Conservation (phyloP, 1,140 invertebrate species). For the Drosophila orosa region DNA sequence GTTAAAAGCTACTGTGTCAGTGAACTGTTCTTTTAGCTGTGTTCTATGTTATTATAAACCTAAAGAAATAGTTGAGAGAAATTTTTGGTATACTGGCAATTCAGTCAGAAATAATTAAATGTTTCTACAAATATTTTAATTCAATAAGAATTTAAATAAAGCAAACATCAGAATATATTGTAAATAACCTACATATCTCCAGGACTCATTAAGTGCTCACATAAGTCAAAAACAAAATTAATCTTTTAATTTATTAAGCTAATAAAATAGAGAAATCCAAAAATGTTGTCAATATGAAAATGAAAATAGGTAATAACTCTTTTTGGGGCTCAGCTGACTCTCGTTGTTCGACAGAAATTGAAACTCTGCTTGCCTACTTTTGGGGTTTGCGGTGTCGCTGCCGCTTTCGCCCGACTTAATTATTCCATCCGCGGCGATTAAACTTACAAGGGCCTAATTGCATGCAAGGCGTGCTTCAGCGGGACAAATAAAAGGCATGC, state of each 20-base stretch:
- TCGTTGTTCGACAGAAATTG: slow-evolving; percentile 8
- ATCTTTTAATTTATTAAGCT: neutral
- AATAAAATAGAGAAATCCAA: neutral
- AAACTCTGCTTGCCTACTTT: slow-evolving; percentile 12
- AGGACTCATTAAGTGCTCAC: neutral
- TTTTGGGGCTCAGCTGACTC: neutral
- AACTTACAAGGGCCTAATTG: slow-evolving; percentile 52
- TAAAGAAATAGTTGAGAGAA: neutral
- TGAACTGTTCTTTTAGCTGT: too few species aligned
- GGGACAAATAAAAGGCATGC: slow-evolving; percentile 37
- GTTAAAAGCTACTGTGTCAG: too few species aligned
- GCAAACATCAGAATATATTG: neutral
- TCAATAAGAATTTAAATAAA: neutral
- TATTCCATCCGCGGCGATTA: slow-evolving; percentile 53
- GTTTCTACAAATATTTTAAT: neutral
- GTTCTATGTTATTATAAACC: neutral
- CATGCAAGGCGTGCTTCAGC: slow-evolving; percentile 41
- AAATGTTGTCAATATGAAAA: neutral
- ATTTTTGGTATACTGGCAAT: too few species aligned
- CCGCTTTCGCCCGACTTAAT: slow-evolving; percentile 17
- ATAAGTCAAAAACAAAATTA: neutral
- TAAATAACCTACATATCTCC: neutral
- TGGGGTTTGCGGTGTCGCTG: slow-evolving; percentile 1
- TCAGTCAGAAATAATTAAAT: too few species aligned
- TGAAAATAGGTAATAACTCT: neutral